These are phyloP conservation scores for Caenorhabditis uteleia DNA, from an alignment of 2,888 invertebrate species.

Conservation along the genomic window DNA sequence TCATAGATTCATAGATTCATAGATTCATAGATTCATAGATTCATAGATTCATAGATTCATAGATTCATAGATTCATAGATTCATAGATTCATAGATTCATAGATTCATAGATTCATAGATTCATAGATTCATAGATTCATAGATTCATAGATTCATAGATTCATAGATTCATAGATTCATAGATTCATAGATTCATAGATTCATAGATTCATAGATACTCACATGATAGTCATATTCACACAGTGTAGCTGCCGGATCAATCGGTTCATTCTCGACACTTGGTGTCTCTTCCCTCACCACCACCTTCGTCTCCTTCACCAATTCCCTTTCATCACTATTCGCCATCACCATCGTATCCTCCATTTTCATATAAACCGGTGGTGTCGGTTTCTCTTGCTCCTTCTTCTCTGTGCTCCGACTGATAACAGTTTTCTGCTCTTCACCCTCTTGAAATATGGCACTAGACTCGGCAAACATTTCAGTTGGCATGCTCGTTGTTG, in stretches of 20 bases:
- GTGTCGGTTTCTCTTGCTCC: conserved; percentile 3
- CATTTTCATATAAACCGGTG: conserved; percentile 28
- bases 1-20: too few relatives aligned
- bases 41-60: too few relatives aligned
- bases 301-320: conserved; percentile 17
- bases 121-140: too few relatives aligned
- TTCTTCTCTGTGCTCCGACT: conserved; percentile 14
- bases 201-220: too few relatives aligned
- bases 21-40: too few relatives aligned
- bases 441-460: conserved; percentile 17
- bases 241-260: conserved; percentile 47
- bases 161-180: too few relatives aligned
- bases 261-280: conserved; percentile 19
- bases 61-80: too few relatives aligned
- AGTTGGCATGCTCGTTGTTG: not conserved
- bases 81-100: too few relatives aligned
- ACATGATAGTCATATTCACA: conserved; percentile 52
- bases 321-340: conserved; percentile 21
- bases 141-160: too few relatives aligned
- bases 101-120: too few relatives aligned
- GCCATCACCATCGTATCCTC: conserved; percentile 4
- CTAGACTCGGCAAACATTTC: conserved; percentile 19
- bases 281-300: conserved; percentile 8
- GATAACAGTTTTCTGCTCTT: not conserved
- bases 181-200: too few relatives aligned